phyloP scores from a whole-genome alignment of 2,113 vertebrate species.

The Prunella himalayana region DNA sequence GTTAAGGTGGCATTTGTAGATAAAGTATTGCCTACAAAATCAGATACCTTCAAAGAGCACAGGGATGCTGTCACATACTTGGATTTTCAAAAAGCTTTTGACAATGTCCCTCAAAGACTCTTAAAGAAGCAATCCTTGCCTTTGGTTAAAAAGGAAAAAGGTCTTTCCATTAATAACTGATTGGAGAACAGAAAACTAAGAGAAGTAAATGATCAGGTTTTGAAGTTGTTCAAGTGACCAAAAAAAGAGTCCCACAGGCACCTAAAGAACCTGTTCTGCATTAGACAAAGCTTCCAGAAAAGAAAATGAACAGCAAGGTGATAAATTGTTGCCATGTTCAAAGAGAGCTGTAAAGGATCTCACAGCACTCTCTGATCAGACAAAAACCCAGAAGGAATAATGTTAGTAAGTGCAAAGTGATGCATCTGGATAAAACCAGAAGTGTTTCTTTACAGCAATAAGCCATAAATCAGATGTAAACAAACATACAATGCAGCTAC shows the following conservation, averaged over 20 bases:
- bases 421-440: background rate
- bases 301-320: background rate
- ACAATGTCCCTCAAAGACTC: background rate
- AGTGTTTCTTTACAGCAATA: background rate
- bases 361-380: background rate
- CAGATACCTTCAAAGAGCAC: background rate
- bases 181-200: background rate
- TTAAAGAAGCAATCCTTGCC: background rate
- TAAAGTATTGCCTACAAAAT: background rate
- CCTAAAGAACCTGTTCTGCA: background rate
- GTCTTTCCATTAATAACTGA: background rate
- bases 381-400: background rate
- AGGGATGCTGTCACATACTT: background rate
- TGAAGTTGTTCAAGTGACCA: background rate
- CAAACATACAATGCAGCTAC: background rate
- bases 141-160: background rate
- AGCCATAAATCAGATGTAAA: background rate
- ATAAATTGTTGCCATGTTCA: background rate
- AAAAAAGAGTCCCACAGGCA: background rate
- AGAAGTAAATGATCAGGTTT: background rate
- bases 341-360: background rate
- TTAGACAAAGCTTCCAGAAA: background rate
- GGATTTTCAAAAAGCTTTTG: background rate
- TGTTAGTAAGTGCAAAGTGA: background rate
- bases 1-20: background rate